Evolutionary conservation across 1,140 invertebrate genomes (phyloP), one percentile per base, ranked within the genome.

Genomic region (Dreissena rostriformis): DNA sequence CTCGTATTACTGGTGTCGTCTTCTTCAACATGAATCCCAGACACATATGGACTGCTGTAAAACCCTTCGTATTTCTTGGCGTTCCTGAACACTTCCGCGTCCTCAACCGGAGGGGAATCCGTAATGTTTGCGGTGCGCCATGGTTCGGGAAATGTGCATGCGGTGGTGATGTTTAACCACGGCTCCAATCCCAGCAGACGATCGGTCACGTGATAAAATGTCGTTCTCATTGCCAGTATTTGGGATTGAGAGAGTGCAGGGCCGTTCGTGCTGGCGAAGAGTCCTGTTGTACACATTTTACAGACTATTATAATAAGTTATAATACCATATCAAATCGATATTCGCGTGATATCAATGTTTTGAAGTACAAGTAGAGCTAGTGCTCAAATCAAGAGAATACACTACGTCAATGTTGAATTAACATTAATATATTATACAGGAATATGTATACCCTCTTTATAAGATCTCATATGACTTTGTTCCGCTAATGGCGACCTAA

Each of bases 111-210:
- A 52, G 68, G 51, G 1, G 77, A 77, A 24, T 77, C 67, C 7
- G 75, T 49, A 7, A 11, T 14, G 8, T 12, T 80, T 22, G 49
- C 22, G 26, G 28, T 57, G 19, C 55, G 22, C 77, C 77, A 80
- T 52, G 24, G 24, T 1, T 57, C 52, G 19, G 77, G 77, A 49
- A 57, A 80, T 24, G 39, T 49, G n/a, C 77, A 80, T 29, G 77
- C 52, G 12, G 77, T 80, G 55, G 77, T 80, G 15, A 61, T 55
- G 17, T 80, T 80, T 19, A 80, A 26, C 77, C 77, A 80, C 24
- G 52, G 28, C 19, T 68, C 19, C 29, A 71, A 10, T 0, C 53
- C 17, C 8, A 80, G 4, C 51, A 80, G 39, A 28, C 49, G 39
- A 29, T 80, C 77, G 28, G 49, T 22, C 8, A 80, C 49, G 55